Evolutionary conservation across 2,113 vertebrate species (phyloP), one percentile per base, ranked within the genome.

Genomic region (Hiodon alosoides): DNA sequence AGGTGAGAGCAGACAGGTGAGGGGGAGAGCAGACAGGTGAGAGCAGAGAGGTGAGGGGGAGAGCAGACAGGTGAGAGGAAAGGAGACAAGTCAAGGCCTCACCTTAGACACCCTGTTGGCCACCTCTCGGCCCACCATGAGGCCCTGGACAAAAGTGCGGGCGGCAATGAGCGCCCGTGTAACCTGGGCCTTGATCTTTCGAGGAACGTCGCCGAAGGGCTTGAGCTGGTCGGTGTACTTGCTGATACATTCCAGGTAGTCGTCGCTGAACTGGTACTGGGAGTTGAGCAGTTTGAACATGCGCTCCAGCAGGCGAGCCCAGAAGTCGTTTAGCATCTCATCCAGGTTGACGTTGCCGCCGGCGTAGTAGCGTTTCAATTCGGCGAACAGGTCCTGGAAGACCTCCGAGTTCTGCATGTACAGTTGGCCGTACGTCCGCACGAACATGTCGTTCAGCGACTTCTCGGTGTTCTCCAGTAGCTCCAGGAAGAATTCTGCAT

Each of bases 161-260:
- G 97, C 97, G 0, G 95, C 94, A 16, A 98, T 92, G 89, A 99
- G 96, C 0, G 96, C 95, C 8, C 95, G 91, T 0, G 94, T 97
- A 79, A 99, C 92, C 89, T 99, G 97, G 75, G 94, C 89, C 84
- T 97, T 98, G 78, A 99, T 87, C 82, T 97, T 98, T 81, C 92
- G 93, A 78, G 96, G 97, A 75, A 97, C 94, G 0, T 99, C 96
- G 81, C 97, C 97, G 71, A 99, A 99, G 0, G 96, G 96, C 79
- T 97, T 96, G 80, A 99, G 94, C 86, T 97, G 93, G 86, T 99
- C 96, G 3, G 92, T 95, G 84, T 98, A 96, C 82, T 99, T 99
- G 88, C 94, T 97, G 57, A 98, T 93, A 53, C 90, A 95, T 55
- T 95, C 94, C 81, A 95, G 74, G 83, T 95, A 95, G 86, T 92